A percentile compares a stretch with the other conserved stretches of the same genome.
Evolutionary conservation across 2,113 vertebrate genomes (phyloP).

Genomic region (Pterophyllum scalare): DNA sequence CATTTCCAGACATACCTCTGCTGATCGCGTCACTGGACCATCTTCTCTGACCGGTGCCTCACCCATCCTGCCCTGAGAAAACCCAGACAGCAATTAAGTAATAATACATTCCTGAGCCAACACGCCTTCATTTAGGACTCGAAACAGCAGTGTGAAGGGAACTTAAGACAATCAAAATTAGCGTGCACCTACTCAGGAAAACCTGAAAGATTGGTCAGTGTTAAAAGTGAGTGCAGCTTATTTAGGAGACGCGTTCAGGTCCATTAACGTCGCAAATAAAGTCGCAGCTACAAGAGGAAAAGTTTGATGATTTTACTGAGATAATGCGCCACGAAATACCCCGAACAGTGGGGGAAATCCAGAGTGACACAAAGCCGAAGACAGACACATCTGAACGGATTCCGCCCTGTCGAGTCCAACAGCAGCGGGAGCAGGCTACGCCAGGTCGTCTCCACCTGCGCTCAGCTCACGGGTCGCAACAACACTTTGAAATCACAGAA

Average conservation of each 20-base stretch:
- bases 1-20: conserved; percentile 71
- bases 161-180: accelerated
- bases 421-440: not conserved
- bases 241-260: not conserved
- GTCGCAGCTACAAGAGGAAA: not conserved
- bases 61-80: conserved; percentile 53
- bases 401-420: not conserved
- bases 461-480: not conserved
- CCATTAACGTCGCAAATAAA: not conserved
- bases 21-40: conserved; percentile 75
- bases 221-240: not conserved
- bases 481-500: not conserved
- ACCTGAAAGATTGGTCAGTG: accelerated
- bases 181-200: not conserved
- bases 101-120: no score
- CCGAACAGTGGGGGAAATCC: not conserved
- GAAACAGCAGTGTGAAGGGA: not conserved
- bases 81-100: not conserved
- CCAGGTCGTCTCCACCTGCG: not conserved
- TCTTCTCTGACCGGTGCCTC: conserved; percentile 68
- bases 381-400: not conserved
- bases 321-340: not conserved
- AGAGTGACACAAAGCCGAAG: not conserved
- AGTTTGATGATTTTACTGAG: not conserved
- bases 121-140: not conserved